Evolutionary conservation across 2,888 invertebrate genomes (phyloP), one percentile per base, ranked within the genome.

Genomic region (Drosophila prostipennis): DNA sequence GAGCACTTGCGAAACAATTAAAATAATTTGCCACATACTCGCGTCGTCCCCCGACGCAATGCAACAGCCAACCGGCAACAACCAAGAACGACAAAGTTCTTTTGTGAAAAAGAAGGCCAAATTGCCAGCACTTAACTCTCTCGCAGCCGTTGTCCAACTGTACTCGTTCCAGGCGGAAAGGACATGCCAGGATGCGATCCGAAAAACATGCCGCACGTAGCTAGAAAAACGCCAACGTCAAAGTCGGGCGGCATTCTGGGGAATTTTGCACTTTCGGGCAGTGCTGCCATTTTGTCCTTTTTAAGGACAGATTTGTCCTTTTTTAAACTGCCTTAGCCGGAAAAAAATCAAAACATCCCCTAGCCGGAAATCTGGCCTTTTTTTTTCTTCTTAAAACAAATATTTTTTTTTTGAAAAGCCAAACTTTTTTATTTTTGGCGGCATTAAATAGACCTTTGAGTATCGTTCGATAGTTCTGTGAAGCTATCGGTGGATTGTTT

Each of bases 1-100:
- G 70, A 87, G 82, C 82, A 87, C 87, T 83, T 87, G 88, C 82
- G 72, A 82, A 82, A 87, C 82, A 83, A 83, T 83, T 83, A 83
- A 87, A 83, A 87, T 83, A 83, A 83, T 83, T 82, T 87, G 73
- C 85, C 87, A 87, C 87, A 82, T 71, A 85, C 82, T 77, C 77
- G 53, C 55, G 36, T n/a, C 43, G 81, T 87, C 84, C 87, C 80
- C 54, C 54, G 78, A 76, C 80, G 86, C 86, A 82, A 46, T 77
- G 80, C 83, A 75, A 43, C 61, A 13, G n/a, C 55, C 53, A 56
- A 11, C 51, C 26, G 49, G 26, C 23, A 43, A n/a, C 43, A 42
- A 23, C 13, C 45, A 40, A 39, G 55, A 39, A 54, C 79, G 55
- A 59, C 55, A 64, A 56, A 59, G 64, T 72, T 63, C 54, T 58